A percentile compares a stretch with the other conserved stretches of the same genome.
Evolutionary conservation across 2,113 vertebrate genomes (phyloP).

Genomic region (Arenaria interpres): DNA sequence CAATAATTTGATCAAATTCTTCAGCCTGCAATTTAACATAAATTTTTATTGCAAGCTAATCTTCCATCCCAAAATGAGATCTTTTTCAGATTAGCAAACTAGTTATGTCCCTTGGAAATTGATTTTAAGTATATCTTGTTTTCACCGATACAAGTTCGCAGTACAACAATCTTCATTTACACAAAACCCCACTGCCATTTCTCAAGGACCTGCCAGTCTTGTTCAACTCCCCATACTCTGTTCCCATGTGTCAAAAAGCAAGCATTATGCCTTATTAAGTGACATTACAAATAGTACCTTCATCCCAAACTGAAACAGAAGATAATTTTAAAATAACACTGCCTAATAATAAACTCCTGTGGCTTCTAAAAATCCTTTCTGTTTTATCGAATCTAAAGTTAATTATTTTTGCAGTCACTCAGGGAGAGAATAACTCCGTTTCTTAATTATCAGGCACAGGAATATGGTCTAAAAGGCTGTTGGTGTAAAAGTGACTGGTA

Average conservation of each 20-base stretch:
- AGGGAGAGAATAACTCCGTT: neutral
- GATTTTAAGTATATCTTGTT: conserved; percentile 38
- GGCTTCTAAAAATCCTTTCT: conserved; percentile 49
- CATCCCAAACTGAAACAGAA: conserved; percentile 48
- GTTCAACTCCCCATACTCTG: conserved; percentile 14
- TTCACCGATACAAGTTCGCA: neutral
- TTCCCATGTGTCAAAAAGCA: conserved; percentile 51
- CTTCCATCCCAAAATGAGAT: neutral
- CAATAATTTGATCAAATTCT: neutral
- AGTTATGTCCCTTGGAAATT: conserved; percentile 7
- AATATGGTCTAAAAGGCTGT: neutral
- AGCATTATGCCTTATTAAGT: conserved; percentile 55
- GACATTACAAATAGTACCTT: neutral
- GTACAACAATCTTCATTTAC: neutral
- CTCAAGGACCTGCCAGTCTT: neutral
- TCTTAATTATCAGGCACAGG: neutral
- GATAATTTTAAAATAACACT: conserved; percentile 56
- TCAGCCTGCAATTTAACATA: neutral
- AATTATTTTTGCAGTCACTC: conserved; percentile 14
- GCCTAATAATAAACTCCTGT: conserved; percentile 34
- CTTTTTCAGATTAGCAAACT: conserved; percentile 4
- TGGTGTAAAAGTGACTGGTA: neutral
- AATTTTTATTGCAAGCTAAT: neutral
- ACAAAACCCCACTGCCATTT: neutral
- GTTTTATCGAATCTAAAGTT: conserved; percentile 23